Base-by-base conservation (phyloP, 2,113 vertebrate genomes). In the Apteryx owenii region DNA sequence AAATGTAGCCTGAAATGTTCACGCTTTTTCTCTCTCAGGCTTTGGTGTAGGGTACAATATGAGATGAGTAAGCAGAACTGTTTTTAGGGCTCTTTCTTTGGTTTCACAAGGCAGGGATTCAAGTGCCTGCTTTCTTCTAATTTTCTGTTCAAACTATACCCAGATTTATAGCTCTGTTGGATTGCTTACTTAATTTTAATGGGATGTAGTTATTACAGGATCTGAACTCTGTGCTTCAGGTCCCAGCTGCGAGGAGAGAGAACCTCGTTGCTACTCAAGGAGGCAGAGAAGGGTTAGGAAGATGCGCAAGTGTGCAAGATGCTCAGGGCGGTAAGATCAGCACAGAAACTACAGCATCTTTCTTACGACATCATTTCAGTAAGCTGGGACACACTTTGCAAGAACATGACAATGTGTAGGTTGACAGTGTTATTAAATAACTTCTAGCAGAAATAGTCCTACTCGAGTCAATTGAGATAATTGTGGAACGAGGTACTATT, bases 401-500 rank as follows among this genome's bases (percentile, higher is more conserved):
- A 84, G 22, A 72, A 25, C 11, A 54, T 8, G 21, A 77, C 36
- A 76, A 42, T n/a, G 16, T 26, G 5, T 29, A 70, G 12, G 20
- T 16, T 70, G 28, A 64, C 68, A 83, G 25, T 23, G 9, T 73
- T 87, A 70, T 56, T 69, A 6, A 84, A 33, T 51, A 79, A 46
- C 15, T 68, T 89, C 8, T 64, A 85, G 12, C 5, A 70, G 40
- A 18, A 73, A 29, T 6, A 66, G 40, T 53, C 14, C 25, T 33
- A 0, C 5, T 7, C 22, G 79, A 72, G n/a, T 69, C 21, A 72
- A 17, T 5, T 3, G 36, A 68, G n/a, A 12, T 69, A 69, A 46
- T 60, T 31, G 8, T 72, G 38, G 16, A 2, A 0, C 0, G 1
- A 82, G 31, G 13, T 5, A 64, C 7, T 76, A 1, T 61, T n/a